Conservation (phyloP, 2,888 invertebrate genomes). For the Glaucopsyche alexis region DNA sequence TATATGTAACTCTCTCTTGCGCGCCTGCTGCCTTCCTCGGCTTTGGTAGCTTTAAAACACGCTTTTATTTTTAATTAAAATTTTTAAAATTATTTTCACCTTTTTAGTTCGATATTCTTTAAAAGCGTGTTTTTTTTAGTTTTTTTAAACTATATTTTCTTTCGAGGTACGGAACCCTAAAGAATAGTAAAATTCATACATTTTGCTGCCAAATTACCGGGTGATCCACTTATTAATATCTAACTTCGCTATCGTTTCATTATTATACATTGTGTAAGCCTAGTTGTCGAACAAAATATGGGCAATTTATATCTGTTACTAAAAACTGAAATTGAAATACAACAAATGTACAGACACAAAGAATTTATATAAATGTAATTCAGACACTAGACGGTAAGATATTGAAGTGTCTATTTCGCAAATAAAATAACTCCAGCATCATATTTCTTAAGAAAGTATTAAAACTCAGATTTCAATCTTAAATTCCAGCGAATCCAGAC, state of each 20-base stretch:
- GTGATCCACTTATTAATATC: too few species aligned
- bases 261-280: too few species aligned
- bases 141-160: too few species aligned
- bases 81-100: too few species aligned
- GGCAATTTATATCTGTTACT: neutral
- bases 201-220: neutral
- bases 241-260: too few species aligned
- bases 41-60: too few species aligned
- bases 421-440: slow-evolving; percentile 2
- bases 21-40: too few species aligned
- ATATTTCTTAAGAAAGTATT: slow-evolving; percentile 9
- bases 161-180: too few species aligned
- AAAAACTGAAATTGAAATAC: neutral
- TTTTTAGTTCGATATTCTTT: too few species aligned
- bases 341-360: neutral
- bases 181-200: neutral
- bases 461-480: slow-evolving; percentile 22
- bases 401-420: slow-evolving; percentile 10
- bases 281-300: neutral
- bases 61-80: too few species aligned
- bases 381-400: neutral
- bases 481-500: slow-evolving; percentile 31
- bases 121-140: too few species aligned
- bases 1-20: too few species aligned
- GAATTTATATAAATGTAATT: neutral